phyloP scores from a whole-genome alignment of 2,888 invertebrate species.

The Seladonia tumulorum region DNA sequence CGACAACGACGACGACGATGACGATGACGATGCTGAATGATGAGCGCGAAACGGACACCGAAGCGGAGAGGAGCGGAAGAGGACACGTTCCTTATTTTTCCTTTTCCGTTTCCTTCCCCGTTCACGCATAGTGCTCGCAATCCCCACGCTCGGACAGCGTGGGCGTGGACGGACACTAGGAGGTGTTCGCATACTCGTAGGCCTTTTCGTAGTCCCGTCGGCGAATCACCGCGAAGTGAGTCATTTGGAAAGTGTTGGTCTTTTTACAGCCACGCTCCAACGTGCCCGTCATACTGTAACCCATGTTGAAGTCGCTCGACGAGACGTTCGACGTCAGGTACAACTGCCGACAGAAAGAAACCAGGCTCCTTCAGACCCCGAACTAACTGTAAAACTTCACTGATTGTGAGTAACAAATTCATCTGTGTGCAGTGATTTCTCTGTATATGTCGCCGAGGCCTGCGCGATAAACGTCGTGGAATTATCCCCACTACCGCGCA shows the following conservation, averaged over 20 bases:
- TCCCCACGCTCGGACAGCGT: slow-evolving; percentile 83
- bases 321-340: slow-evolving; percentile 94
- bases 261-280: slow-evolving; percentile 92
- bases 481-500: no score
- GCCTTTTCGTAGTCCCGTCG: slow-evolving; percentile 90
- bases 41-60: neutral
- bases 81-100: neutral
- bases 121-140: slow-evolving; percentile 81
- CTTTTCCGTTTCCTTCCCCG: neutral
- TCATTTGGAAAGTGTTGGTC: slow-evolving; percentile 92
- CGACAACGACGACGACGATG: neutral
- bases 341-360: slow-evolving; percentile 84
- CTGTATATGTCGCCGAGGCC: no score
- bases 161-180: slow-evolving; percentile 83
- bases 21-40: neutral
- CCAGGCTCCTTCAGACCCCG: slow-evolving; percentile 8
- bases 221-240: slow-evolving; percentile 94
- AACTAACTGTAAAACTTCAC: no score
- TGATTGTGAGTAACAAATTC: no score
- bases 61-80: neutral
- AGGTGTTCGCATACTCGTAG: slow-evolving; percentile 83
- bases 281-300: slow-evolving; percentile 95
- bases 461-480: no score
- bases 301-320: slow-evolving; percentile 94
- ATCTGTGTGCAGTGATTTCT: no score